Percentiles rank a stretch among this genome's conserved stretches.
phyloP scores from a whole-genome alignment of 2,797 vertebrate species.

The Podarcis siculus region DNA sequence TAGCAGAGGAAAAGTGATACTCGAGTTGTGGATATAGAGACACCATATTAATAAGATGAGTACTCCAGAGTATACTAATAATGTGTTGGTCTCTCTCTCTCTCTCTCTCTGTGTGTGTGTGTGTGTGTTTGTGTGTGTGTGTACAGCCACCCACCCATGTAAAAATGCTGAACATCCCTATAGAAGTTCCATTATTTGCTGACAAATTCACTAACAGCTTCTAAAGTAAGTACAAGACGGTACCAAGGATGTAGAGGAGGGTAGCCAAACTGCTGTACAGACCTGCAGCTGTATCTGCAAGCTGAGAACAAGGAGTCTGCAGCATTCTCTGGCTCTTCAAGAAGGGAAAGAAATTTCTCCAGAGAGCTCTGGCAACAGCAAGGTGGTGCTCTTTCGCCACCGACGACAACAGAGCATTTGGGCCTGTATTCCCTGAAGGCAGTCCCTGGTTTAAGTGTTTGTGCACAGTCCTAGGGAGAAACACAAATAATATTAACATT shows the following conservation, averaged over 20 bases:
- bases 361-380: slow-evolving; percentile 89
- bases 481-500: slow-evolving; percentile 64
- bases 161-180: slow-evolving; percentile 42
- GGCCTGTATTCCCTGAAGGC: slow-evolving; percentile 60
- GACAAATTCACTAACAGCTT: neutral
- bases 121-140: neutral
- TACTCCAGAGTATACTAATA: neutral
- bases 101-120: neutral
- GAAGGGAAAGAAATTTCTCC: slow-evolving; percentile 94
- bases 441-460: slow-evolving; percentile 80
- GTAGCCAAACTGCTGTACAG: slow-evolving; percentile 42
- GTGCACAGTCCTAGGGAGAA: slow-evolving; percentile 85
- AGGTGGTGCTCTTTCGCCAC: slow-evolving; percentile 96
- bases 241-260: neutral
- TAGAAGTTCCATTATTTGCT: neutral
- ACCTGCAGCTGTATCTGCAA: slow-evolving; percentile 96
- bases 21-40: slow-evolving; percentile 9
- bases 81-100: neutral
- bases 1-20: neutral
- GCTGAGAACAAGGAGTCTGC: slow-evolving; percentile 84
- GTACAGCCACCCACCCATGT: neutral
- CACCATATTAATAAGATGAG: slow-evolving; percentile 34
- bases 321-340: slow-evolving; percentile 90
- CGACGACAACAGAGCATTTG: slow-evolving; percentile 71
- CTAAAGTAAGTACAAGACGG: slow-evolving; percentile 4